A percentile compares a stretch with the other conserved stretches of the same genome.
phyloP scores from a whole-genome alignment of 2,797 vertebrate genomes.

The Chloroceryle amazona region DNA sequence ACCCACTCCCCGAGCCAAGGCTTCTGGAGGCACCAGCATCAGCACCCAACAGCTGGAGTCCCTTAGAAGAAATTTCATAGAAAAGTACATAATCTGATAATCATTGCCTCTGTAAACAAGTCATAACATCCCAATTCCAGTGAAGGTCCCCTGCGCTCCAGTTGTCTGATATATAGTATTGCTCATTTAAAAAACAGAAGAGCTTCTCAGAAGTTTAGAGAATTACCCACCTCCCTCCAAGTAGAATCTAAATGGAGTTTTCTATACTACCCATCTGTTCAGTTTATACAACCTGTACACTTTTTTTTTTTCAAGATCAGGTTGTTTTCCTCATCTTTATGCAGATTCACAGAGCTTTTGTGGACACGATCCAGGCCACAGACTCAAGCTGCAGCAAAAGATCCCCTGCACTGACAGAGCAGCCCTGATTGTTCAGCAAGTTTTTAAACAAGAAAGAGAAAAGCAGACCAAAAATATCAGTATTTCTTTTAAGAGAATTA shows the following conservation, averaged over 20 bases:
- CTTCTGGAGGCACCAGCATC: not conserved
- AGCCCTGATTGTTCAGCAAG: not conserved
- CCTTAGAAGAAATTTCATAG: not conserved
- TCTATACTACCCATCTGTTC: conserved; percentile 67
- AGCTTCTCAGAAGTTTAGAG: conserved; percentile 35
- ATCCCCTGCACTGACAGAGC: not conserved
- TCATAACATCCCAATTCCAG: not conserved
- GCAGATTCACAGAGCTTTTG: not conserved
- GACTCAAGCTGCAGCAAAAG: not conserved
- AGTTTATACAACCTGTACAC: not conserved
- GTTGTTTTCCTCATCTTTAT: not conserved
- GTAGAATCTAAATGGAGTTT: conserved; percentile 35
- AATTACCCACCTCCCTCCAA: conserved; percentile 41
- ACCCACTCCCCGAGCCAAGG: not conserved
- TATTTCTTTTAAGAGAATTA: not conserved
- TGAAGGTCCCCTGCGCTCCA: not conserved
- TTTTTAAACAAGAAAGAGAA: not conserved
- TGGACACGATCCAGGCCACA: not conserved
- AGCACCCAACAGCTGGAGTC: conserved; percentile 19
- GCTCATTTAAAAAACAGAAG: not conserved
- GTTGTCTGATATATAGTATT: not conserved
- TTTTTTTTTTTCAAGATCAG: not conserved
- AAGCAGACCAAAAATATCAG: not conserved
- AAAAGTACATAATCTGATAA: conserved; percentile 9
- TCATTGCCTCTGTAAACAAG: conserved; percentile 57